phyloP scores from a whole-genome alignment of 2,888 invertebrate genomes.

The Patella pellucida region DNA sequence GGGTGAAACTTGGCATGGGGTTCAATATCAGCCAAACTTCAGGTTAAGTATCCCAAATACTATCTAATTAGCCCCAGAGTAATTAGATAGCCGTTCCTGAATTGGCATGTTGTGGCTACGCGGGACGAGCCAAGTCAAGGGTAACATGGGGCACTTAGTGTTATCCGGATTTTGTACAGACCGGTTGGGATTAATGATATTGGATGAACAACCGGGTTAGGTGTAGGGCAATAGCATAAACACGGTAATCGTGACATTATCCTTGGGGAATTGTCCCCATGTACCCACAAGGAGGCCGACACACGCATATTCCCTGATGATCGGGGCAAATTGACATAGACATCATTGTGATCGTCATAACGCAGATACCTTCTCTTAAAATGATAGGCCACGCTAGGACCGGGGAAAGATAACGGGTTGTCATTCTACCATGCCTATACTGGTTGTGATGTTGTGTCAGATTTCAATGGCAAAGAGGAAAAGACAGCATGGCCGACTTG shows the following conservation, averaged over 20 bases:
- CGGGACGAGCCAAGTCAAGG: neutral
- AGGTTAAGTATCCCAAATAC: too few species aligned
- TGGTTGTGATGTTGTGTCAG: too few species aligned
- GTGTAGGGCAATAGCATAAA: neutral
- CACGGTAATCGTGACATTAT: too few species aligned
- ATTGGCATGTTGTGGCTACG: neutral
- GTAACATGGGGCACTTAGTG: neutral
- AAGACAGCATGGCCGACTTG: too few species aligned
- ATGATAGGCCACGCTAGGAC: neutral
- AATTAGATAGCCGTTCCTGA: too few species aligned
- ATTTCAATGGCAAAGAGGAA: too few species aligned
- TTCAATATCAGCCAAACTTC: too few species aligned
- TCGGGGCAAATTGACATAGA: conserved; percentile 35
- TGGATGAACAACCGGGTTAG: neutral
- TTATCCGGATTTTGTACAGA: neutral
- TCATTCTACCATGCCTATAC: too few species aligned
- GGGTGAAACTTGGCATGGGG: too few species aligned
- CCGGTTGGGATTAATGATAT: neutral
- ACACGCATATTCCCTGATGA: conserved; percentile 10
- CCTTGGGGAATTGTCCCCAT: neutral
- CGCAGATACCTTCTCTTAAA: conserved; percentile 12
- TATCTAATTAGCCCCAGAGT: too few species aligned
- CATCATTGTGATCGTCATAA: conserved; percentile 35
- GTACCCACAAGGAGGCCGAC: too few species aligned
- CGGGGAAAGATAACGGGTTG: too few species aligned